Evolutionary conservation across 92 coral and sea anemone species (phyloP), one percentile per base, ranked within the genome.

Genomic region (Diadumene lineata): DNA sequence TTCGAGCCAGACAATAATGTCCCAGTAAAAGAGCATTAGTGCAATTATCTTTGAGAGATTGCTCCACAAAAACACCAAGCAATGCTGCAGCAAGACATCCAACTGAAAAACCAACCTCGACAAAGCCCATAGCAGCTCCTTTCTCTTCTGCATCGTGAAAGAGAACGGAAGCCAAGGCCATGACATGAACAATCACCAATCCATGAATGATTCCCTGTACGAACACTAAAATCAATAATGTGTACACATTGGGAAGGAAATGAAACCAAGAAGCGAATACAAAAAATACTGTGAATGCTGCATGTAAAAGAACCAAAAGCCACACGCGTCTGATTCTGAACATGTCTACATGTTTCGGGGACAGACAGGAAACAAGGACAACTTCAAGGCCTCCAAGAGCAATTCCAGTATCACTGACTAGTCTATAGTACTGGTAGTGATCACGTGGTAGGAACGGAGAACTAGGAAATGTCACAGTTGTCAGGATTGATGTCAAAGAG

Each of bases 241-340:
- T 26, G 27, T 23, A 26, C 21, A 61, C 67, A 61, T 32, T 61
- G 16, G 67, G 67, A 61, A 61, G 26, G 16, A 61, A 61, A 32
- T 32, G 67, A 61, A 21, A 61, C 67, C 67, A 61, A 19, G 67
- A 19, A 61, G 67, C 67, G 15, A 61, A 61, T 0, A 61, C 2
- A 1, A 61, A 19, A 61, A 61, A 31, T 31, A 61, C 0, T 32
- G 27, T 16, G 27, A 23, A 32, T 9, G 31, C 32, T 4, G 30
- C 31, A 9, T 26, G 32, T 18, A 19, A 6, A 61, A 61, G 67
- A 24, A 61, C n/a, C n/a, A n/a, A n/a, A n/a, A n/a, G n/a, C n/a
- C n/a, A n/a, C n/a, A n/a, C n/a, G n/a, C n/a, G n/a, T n/a, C n/a
- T n/a, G n/a, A n/a, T n/a, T n/a, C n/a, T n/a, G n/a, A n/a, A n/a